Conservation (phyloP, 2,797 vertebrate genomes). For the Lacerta viridis region DNA sequence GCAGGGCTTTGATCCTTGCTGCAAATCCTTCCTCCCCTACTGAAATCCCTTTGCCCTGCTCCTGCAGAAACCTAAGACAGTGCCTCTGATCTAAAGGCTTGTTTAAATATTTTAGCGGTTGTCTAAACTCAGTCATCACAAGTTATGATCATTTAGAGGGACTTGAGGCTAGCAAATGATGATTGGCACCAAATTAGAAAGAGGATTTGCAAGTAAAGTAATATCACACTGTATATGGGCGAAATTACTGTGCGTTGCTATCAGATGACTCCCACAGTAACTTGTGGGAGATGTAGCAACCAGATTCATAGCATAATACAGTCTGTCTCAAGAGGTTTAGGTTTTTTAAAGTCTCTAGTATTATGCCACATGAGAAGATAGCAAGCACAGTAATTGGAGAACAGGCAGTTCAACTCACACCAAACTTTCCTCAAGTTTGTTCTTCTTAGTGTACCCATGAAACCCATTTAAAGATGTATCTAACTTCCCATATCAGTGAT, state of each 20-base stretch:
- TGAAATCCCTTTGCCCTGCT: not conserved
- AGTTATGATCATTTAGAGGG: not conserved
- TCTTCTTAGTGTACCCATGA: not conserved
- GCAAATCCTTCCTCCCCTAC: not conserved
- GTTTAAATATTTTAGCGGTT: not conserved
- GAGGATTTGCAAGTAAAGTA: slow-evolving; percentile 9
- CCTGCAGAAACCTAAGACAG: not conserved
- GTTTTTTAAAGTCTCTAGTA: not conserved
- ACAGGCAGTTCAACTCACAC: not conserved
- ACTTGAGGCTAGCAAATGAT: not conserved
- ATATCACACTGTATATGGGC: not conserved
- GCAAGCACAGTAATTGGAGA: not conserved
- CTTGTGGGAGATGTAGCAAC: not conserved
- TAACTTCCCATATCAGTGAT: not conserved
- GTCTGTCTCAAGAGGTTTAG: not conserved
- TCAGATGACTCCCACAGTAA: slow-evolving; percentile 1
- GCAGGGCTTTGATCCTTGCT: not conserved
- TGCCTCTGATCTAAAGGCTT: not conserved
- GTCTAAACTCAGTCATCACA: slow-evolving; percentile 7
- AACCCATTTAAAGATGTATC: not conserved
- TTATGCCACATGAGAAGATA: slow-evolving; percentile 12
- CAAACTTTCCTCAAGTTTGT: not conserved
- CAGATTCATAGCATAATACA: slow-evolving; percentile 14
- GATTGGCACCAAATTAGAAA: slow-evolving; percentile 21
- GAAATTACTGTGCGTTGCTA: slow-evolving; percentile 9